A percentile compares a stretch with the other conserved stretches of the same genome.
phyloP scores from a whole-genome alignment of 1,140 invertebrate genomes.

The Eumeta japonica region DNA sequence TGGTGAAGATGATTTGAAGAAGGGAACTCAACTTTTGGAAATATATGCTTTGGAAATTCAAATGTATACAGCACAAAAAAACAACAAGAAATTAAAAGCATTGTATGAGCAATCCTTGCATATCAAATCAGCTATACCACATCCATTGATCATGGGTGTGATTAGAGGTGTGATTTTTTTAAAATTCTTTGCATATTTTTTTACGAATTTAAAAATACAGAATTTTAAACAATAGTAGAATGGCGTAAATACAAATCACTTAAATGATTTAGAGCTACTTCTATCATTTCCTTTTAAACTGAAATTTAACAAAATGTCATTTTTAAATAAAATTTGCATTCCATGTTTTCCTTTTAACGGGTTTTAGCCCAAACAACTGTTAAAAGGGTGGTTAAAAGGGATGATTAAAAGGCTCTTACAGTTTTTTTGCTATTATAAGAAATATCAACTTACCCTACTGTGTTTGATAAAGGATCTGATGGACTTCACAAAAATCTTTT shows the following conservation, averaged over 20 bases:
- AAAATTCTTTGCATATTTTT: not conserved
- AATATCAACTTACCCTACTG: too few species aligned
- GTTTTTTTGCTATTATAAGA: too few species aligned
- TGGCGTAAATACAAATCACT: not conserved
- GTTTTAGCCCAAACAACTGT: too few species aligned
- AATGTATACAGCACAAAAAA: conserved; percentile 99
- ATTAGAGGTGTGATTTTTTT: conserved; percentile 73
- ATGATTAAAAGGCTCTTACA: too few species aligned
- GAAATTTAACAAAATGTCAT: too few species aligned
- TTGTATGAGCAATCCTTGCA: conserved; percentile 98
- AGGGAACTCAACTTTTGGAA: conserved; percentile 96
- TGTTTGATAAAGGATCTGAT: too few species aligned
- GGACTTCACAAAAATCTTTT: too few species aligned
- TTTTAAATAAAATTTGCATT: too few species aligned
- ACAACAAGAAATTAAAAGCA: conserved; percentile 98
- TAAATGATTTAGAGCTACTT: not conserved
- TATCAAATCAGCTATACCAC: conserved; percentile 99
- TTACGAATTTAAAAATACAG: not conserved
- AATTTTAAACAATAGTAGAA: not conserved
- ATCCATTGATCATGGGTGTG: conserved; percentile 99
- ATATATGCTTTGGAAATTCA: conserved; percentile 99
- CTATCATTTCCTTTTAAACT: too few species aligned
- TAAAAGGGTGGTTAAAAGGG: too few species aligned
- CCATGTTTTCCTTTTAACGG: too few species aligned
- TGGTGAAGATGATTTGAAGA: conserved; percentile 98